Percentiles rank a stretch among this genome's conserved stretches.
Evolutionary conservation across 1,140 invertebrate genomes (phyloP).

Genomic region (Hypothenemus hampei): DNA sequence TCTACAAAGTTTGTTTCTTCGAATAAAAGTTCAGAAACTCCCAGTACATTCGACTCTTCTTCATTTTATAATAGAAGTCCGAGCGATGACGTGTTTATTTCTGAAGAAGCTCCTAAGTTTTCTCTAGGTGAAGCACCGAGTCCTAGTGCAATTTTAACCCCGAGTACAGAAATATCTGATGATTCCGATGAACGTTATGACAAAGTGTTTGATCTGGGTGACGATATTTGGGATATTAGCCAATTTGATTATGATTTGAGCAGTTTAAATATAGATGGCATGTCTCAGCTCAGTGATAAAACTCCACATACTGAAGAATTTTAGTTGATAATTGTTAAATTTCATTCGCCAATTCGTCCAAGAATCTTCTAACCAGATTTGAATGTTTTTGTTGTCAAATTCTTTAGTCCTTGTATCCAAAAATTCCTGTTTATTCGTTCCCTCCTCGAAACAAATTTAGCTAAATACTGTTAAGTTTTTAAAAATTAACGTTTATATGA

Average conservation of each 20-base stretch:
- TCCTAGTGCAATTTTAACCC: constrained; percentile 54
- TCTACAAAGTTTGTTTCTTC: constrained; percentile 26
- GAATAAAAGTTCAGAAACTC: constrained; percentile 12
- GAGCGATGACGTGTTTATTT: constrained; percentile 19
- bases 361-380: no score
- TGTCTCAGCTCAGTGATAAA: constrained; percentile 33
- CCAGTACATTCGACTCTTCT: constrained; percentile 26
- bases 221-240: constrained; percentile 41
- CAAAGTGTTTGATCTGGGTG: constrained; percentile 38
- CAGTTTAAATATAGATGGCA: constrained; percentile 37
- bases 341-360: no score
- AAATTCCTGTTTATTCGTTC: no score
- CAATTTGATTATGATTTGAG: constrained; percentile 44
- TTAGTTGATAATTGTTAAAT: no score
- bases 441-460: no score
- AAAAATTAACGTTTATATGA: no score
- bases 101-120: constrained; percentile 10
- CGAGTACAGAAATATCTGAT: constrained; percentile 44
- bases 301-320: constrained; percentile 19
- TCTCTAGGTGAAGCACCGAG: constrained; percentile 45
- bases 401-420: no score
- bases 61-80: constrained; percentile 19
- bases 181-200: constrained; percentile 36
- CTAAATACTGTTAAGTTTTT: no score
- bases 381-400: no score